Evolutionary conservation across 2,797 vertebrate species (phyloP).

Genomic region (Hapalemur alaotrensis): DNA sequence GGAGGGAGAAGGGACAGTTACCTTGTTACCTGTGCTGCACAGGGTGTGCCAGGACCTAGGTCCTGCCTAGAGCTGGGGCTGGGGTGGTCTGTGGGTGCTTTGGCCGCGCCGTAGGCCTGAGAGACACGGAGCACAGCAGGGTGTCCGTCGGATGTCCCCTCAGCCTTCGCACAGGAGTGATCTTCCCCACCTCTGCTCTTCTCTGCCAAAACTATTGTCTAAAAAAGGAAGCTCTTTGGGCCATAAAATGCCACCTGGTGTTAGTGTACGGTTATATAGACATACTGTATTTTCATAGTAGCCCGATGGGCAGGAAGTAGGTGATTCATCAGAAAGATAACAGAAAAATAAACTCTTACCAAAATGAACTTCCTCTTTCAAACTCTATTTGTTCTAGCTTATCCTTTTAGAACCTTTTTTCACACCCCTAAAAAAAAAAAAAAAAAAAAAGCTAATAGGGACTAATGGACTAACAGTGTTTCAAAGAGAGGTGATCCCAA

Average conservation of each 20-base stretch:
- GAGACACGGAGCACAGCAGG: too few relatives aligned
- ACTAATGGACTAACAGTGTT: neutral
- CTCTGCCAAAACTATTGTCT: conserved; percentile 52
- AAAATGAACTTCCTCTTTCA: conserved; percentile 72
- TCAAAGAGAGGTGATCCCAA: neutral
- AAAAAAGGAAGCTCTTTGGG: conserved; percentile 78
- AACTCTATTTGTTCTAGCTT: neutral
- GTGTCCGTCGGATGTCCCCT: neutral
- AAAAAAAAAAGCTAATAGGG: neutral
- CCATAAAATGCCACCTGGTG: conserved; percentile 61
- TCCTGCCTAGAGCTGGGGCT: rapidly evolving
- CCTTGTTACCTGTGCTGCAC: neutral
- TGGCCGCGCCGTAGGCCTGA: neutral
- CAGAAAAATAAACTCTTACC: conserved; percentile 32
- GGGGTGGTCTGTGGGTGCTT: neutral
- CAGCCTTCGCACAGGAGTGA: neutral
- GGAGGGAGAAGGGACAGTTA: neutral
- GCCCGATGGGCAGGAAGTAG: conserved; percentile 66
- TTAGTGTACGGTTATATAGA: neutral
- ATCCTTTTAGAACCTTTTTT: conserved; percentile 6
- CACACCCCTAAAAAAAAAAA: neutral
- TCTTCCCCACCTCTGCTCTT: neutral
- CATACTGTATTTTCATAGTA: neutral
- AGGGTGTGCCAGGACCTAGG: too few relatives aligned
- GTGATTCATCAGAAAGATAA: conserved; percentile 59